Percentiles rank a stretch among this genome's conserved stretches.
Evolutionary conservation across 1,140 invertebrate species (phyloP).

Genomic region (Thalassaphorura encarpata): DNA sequence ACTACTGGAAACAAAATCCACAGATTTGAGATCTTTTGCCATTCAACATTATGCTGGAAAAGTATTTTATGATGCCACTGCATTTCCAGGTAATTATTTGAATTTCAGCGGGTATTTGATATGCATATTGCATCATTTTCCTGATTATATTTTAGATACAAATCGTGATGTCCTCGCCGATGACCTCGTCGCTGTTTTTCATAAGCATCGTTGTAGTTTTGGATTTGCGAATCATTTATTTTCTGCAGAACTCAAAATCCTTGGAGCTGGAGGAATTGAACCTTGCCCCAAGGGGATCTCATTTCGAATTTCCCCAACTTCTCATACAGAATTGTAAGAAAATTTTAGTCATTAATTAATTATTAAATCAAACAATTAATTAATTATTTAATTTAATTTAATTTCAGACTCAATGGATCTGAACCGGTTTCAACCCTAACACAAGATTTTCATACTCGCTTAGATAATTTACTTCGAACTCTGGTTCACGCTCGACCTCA

Average conservation of each 20-base stretch:
- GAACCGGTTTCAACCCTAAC: constrained; percentile 82
- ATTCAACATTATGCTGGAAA: constrained; percentile 86
- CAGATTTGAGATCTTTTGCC: constrained; percentile 58
- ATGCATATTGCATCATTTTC: background rate
- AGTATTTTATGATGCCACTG: constrained; percentile 77
- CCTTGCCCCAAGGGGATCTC: constrained; percentile 59
- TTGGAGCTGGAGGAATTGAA: constrained; percentile 69
- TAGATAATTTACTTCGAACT: constrained; percentile 82
- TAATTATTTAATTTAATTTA: constrained; percentile 9
- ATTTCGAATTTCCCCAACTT: constrained; percentile 84
- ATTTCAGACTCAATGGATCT: constrained; percentile 61
- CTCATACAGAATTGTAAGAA: constrained; percentile 62
- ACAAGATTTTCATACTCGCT: constrained; percentile 85
- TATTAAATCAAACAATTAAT: background rate
- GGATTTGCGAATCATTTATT: constrained; percentile 91
- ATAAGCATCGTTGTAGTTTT: constrained; percentile 85
- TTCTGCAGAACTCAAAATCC: constrained; percentile 77
- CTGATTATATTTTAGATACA: constrained; percentile 49
- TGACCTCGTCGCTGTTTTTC: constrained; percentile 83
- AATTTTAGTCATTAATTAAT: too few relatives aligned
- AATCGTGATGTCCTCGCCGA: constrained; percentile 86
- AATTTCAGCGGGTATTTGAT: too few relatives aligned
- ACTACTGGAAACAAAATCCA: constrained; percentile 49
- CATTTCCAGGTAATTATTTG: constrained; percentile 61
- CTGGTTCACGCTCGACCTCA: constrained; percentile 86